Evolutionary conservation across 2,113 vertebrate genomes (phyloP), one percentile per base, ranked within the genome.

Genomic region (Pluvianellus socialis): DNA sequence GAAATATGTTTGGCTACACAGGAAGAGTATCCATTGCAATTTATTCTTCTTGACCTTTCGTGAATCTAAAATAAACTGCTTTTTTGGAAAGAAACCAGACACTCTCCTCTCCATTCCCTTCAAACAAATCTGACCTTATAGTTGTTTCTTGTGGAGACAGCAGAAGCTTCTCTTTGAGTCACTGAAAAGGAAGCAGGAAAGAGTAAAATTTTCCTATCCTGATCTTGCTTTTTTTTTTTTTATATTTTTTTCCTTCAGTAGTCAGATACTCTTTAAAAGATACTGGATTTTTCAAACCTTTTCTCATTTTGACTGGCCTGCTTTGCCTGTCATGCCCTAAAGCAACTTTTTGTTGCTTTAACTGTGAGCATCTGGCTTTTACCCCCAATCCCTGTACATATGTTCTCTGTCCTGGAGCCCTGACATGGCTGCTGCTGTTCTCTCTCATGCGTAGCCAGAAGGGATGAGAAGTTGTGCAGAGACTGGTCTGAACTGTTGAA

Each of bases 41-140:
- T 90, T 94, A 77, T 83, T 86, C 85, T 92, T 95, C 66, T 55
- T 88, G 88, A 92, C 90, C 90, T 94, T 94, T 88, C 10, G n/a
- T 76, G 63, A 88, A 86, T 70, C 85, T 86, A 86, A 97, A 96
- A 96, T 92, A 88, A 91, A 95, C 62, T 53, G 26, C 14, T 52
- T 94, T 87, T 87, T 79, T 96, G 76, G 88, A 95, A 93, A 88
- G 87, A 88, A 80, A 92, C 59, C 79, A 95, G 74, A 80, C 35
- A 35, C 12, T 86, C 35, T 93, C 55, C 17, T 85, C 79, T 90
- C 58, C 4, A 2, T 58, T 71, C 63, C 66, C 38, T 82, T 95
- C 82, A 94, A 85, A 93, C 44, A 83, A 67, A 80, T 73, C 49
- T 86, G 96, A 88, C 82, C 82, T 88, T 79, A 70, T 18, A 62